A percentile compares a stretch with the other conserved stretches of the same genome.
Conservation (phyloP, 2,797 vertebrate species). For the Rhyacichthys aspro region DNA sequence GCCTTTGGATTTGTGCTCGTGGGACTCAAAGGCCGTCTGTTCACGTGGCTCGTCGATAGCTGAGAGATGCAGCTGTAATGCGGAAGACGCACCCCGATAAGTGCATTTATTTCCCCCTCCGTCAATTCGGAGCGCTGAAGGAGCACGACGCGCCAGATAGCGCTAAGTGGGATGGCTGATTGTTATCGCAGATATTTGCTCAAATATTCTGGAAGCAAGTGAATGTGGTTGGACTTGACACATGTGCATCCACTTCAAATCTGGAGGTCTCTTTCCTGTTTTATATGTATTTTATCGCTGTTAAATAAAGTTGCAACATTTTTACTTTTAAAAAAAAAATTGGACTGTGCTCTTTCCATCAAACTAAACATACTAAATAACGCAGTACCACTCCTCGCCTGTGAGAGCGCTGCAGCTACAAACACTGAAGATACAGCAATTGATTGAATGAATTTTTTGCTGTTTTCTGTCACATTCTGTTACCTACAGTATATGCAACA, state of each 20-base stretch:
- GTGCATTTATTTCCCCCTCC: neutral
- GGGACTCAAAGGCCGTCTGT: slow-evolving; percentile 34
- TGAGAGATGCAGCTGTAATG: slow-evolving; percentile 10
- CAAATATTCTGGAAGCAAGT: slow-evolving; percentile 35
- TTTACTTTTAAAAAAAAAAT: too few relatives aligned
- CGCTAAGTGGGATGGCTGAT: slow-evolving; percentile 21
- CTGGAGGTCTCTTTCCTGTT: slow-evolving; percentile 1
- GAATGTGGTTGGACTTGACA: slow-evolving; percentile 27
- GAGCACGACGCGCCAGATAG: slow-evolving; percentile 33
- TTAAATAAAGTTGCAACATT: too few relatives aligned
- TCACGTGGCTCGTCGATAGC: slow-evolving; percentile 27
- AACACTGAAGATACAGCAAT: too few relatives aligned
- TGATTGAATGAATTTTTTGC: too few relatives aligned
- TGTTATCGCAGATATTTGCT: slow-evolving; percentile 40
- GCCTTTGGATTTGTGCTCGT: slow-evolving; percentile 17
- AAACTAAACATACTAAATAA: too few relatives aligned
- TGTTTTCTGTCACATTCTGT: too few relatives aligned
- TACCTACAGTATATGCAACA: too few relatives aligned
- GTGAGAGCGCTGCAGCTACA: too few relatives aligned
- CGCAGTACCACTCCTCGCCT: too few relatives aligned
- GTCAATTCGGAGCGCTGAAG: slow-evolving; percentile 6
- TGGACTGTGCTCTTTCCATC: too few relatives aligned
- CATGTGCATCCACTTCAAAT: slow-evolving; percentile 5
- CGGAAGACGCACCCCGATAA: slow-evolving; percentile 19
- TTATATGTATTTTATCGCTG: too few relatives aligned